Percentiles rank a stretch among this genome's conserved stretches.
phyloP scores from a whole-genome alignment of 2,797 vertebrate genomes.

The Intellagama lesueurii region DNA sequence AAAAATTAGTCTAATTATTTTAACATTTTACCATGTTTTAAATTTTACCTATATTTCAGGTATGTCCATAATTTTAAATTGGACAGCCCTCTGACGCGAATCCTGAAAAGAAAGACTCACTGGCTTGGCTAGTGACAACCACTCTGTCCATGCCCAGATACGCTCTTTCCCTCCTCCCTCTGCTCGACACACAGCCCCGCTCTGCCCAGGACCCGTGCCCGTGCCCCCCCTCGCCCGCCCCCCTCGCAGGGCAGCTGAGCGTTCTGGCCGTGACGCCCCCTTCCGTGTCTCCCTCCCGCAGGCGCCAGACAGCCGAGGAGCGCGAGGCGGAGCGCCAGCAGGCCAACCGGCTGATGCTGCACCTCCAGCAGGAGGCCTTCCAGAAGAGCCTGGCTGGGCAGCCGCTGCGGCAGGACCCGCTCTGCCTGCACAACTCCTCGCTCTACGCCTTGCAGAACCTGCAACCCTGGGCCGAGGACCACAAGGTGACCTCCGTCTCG shows the following conservation, averaged over 20 bases:
- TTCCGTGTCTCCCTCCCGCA: slow-evolving; percentile 64
- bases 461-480: slow-evolving; percentile 97
- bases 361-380: slow-evolving; percentile 96
- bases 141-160: not conserved
- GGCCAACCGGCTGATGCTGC: slow-evolving; percentile 94
- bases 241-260: not conserved
- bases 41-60: too few species aligned
- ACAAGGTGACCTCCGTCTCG: slow-evolving; percentile 84
- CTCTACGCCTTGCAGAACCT: slow-evolving; percentile 98
- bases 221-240: not conserved
- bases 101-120: too few species aligned
- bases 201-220: not conserved
- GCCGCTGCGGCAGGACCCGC: slow-evolving; percentile 89
- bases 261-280: too few species aligned
- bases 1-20: too few species aligned
- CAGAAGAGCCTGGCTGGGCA: slow-evolving; percentile 93
- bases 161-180: not conserved
- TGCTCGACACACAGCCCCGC: not conserved
- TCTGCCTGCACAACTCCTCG: slow-evolving; percentile 98
- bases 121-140: too few species aligned
- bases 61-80: too few species aligned
- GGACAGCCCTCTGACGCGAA: too few species aligned
- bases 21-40: too few species aligned
- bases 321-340: slow-evolving; percentile 96
- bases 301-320: slow-evolving; percentile 97